Evolutionary conservation across 2,113 vertebrate genomes (phyloP).

Genomic region (Uria lomvia): DNA sequence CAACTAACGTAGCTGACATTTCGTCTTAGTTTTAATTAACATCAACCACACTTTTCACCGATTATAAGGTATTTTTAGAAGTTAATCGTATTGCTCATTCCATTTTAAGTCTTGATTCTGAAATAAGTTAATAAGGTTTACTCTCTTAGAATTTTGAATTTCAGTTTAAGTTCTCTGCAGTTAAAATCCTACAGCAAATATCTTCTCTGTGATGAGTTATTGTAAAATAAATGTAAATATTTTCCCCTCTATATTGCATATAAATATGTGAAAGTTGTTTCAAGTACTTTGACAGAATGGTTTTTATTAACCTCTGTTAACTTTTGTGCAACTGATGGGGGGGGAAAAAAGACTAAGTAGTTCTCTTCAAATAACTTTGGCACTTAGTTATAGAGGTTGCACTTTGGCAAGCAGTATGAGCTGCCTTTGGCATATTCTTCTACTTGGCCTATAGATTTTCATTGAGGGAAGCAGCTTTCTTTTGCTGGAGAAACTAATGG

Average conservation of each 20-base stretch:
- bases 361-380: neutral
- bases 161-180: neutral
- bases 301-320: neutral
- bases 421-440: neutral
- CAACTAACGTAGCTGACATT: neutral
- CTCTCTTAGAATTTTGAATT: neutral
- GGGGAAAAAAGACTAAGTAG: neutral
- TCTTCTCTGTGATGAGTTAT: neutral
- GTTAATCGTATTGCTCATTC: neutral
- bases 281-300: neutral
- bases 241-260: neutral
- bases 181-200: neutral
- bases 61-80: neutral
- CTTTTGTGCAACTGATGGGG: neutral
- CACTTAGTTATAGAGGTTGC: neutral
- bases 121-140: neutral
- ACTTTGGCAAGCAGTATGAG: accelerated
- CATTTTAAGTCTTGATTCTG: neutral
- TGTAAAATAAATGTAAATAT: neutral
- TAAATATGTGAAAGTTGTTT: neutral
- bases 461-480: neutral
- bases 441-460: neutral
- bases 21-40: neutral
- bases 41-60: neutral
- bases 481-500: neutral